Percentiles rank a stretch among this genome's conserved stretches.
phyloP scores from a whole-genome alignment of 2,797 vertebrate genomes.

The Mareca penelope region DNA sequence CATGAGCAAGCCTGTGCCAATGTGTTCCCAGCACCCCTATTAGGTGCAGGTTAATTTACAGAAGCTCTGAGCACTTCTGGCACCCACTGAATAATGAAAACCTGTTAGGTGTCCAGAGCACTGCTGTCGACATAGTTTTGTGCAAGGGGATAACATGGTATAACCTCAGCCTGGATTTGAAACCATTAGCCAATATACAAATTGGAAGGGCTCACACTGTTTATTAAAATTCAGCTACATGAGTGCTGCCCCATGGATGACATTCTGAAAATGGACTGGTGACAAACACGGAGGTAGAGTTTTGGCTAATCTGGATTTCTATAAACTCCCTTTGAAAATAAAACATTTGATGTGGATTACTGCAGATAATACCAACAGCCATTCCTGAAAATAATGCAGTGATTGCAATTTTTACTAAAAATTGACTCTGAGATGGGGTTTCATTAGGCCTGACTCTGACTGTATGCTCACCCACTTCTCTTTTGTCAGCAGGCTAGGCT shows the following conservation, averaged over 20 bases:
- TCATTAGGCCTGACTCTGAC: background rate
- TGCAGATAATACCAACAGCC: background rate
- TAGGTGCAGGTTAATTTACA: slow-evolving; percentile 1
- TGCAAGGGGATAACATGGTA: background rate
- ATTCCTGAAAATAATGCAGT: background rate
- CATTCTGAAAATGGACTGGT: background rate
- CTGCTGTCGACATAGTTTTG: background rate
- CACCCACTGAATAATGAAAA: background rate
- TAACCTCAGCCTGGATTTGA: background rate
- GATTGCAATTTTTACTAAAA: background rate
- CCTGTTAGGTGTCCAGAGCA: background rate
- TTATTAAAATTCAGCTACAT: slow-evolving; percentile 25
- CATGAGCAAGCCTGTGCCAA: background rate
- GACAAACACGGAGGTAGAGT: background rate
- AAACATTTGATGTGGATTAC: background rate
- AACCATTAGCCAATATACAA: background rate
- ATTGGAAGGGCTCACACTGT: background rate
- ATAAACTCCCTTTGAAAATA: background rate
- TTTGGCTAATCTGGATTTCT: background rate
- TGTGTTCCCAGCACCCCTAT: slow-evolving; percentile 1
- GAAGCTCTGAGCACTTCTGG: background rate
- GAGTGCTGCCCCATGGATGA: background rate
- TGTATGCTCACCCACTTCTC: background rate
- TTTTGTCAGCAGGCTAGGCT: background rate
- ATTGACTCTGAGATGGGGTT: background rate